Evolutionary conservation across 1,140 invertebrate genomes (phyloP).

Genomic region (Drosophila littoralis): DNA sequence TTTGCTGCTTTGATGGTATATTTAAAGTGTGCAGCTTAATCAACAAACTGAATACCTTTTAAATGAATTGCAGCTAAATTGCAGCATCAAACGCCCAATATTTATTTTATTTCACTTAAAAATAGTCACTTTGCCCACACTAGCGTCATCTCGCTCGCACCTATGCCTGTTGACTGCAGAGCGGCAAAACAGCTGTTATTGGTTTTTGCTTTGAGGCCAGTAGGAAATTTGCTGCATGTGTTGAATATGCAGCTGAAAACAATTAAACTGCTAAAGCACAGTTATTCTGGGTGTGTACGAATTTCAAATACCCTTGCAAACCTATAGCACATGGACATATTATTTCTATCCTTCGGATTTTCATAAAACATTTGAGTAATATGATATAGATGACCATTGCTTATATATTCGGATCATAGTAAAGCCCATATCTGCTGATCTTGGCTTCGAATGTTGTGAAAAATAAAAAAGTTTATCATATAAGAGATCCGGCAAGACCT

Average conservation of each 20-base stretch:
- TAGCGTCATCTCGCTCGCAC: conserved; percentile 48
- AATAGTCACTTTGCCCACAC: conserved; percentile 10
- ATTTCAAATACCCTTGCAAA: not conserved
- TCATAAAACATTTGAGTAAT: too few species aligned
- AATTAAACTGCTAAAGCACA: not conserved
- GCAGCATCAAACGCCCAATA: conserved; percentile 22
- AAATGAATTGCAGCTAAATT: not conserved
- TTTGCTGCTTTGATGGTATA: too few species aligned
- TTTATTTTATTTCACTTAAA: conserved; percentile 42
- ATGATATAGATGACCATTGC: too few species aligned
- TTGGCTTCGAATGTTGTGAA: too few species aligned
- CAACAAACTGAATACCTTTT: not conserved
- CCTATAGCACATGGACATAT: too few species aligned
- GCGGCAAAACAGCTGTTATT: conserved; percentile 57
- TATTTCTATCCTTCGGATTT: too few species aligned
- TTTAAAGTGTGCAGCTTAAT: not conserved
- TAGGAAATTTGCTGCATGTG: conserved; percentile 31
- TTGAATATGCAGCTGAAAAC: not conserved
- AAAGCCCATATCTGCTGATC: too few species aligned
- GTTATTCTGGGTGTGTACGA: not conserved
- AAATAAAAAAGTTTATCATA: too few species aligned
- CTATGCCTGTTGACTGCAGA: conserved; percentile 46
- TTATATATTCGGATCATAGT: too few species aligned
- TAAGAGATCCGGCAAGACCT: too few species aligned
- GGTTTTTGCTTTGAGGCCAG: conserved; percentile 24